Base-by-base conservation (phyloP, 1,140 invertebrate genomes). In the Drosophila jambulina region DNA sequence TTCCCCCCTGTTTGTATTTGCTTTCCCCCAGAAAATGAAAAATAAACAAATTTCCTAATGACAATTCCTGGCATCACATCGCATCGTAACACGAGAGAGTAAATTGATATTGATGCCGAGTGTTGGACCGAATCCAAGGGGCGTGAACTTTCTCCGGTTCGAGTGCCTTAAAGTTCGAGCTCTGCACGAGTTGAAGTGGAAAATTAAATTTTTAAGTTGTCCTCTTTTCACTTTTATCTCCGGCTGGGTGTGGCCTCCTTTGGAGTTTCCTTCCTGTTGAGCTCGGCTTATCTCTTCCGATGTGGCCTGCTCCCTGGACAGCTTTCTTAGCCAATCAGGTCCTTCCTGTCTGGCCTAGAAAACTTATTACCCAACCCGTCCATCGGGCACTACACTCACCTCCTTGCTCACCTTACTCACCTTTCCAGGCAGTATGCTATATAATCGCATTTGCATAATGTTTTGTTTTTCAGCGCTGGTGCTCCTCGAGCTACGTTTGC, bases 21-120 rank as follows among this genome's bases (percentile, higher is more conserved):
- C 68, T 72, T 59, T 45, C 68, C 40, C 53, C 68, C 59, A 60
- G 82, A 65, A 87, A 87, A 87, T 90, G 84, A 84, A 87, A 87
- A 87, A 71, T 90, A 88, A 87, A 87, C 84, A 87, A 88, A 88
- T 87, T 84, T 87, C 77, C 67, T 84, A 87, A 87, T 87, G 76
- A 76, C 80, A 82, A 82, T 72, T 75, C 34, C 53, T 56, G 27
- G 78, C 46, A 58, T 27, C 46, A 53, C 64, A 60, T 27, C 53
- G 53, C 42, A 58, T 23, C 51, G 61, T 32, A 54, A 45, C 70
- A 49, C 23, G 45, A 79, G 67, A 58, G 54, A 87, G 42, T 63
- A 77, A 87, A 88, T 82, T 87, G 80, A 83, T 80, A 87, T 87
- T 80, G 83, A 82, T 87, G 80, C 63, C 53, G 38, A 80, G 71